A percentile compares a stretch with the other conserved stretches of the same genome.
phyloP scores from a whole-genome alignment of 1,140 invertebrate species.

The Rhynchophorus ferrugineus region DNA sequence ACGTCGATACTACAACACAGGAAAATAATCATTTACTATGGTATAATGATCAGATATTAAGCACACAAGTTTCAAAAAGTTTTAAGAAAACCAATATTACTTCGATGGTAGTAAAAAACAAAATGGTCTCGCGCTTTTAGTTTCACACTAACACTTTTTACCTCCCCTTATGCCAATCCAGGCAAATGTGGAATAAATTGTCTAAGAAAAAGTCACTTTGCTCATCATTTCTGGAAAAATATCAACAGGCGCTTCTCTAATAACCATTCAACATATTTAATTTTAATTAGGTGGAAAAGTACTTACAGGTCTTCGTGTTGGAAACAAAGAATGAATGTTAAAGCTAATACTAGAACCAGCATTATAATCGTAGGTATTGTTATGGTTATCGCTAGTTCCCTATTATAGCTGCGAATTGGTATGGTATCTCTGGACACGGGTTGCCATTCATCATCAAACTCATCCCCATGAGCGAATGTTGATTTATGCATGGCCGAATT shows the following conservation, averaged over 20 bases:
- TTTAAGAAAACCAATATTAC: neutral
- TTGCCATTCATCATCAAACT: conserved; percentile 45
- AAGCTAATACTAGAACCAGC: conserved; percentile 54
- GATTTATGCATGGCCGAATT: conserved; percentile 37
- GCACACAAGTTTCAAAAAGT: too few species aligned
- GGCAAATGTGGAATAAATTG: conserved; percentile 40
- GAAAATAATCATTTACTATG: too few species aligned
- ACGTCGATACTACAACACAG: too few species aligned
- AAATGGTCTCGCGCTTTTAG: neutral
- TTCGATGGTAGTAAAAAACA: conserved; percentile 2
- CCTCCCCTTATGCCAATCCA: conserved; percentile 29
- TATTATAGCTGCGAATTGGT: conserved; percentile 61
- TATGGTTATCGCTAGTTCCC: conserved; percentile 63
- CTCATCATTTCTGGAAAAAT: conserved; percentile 37
- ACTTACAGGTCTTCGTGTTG: conserved; percentile 74
- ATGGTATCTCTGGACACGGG: conserved; percentile 51
- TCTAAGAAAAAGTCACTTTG: conserved; percentile 37
- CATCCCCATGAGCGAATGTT: conserved; percentile 28
- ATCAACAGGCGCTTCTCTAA: conserved; percentile 12
- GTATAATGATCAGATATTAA: too few species aligned
- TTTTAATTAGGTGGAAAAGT: neutral
- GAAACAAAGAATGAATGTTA: conserved; percentile 69
- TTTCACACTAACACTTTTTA: conserved; percentile 13
- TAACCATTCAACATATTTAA: conserved; percentile 8
- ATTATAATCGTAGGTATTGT: conserved; percentile 62